Conservation (phyloP, 2,113 vertebrate genomes). For the Myiozetetes cayanensis region DNA sequence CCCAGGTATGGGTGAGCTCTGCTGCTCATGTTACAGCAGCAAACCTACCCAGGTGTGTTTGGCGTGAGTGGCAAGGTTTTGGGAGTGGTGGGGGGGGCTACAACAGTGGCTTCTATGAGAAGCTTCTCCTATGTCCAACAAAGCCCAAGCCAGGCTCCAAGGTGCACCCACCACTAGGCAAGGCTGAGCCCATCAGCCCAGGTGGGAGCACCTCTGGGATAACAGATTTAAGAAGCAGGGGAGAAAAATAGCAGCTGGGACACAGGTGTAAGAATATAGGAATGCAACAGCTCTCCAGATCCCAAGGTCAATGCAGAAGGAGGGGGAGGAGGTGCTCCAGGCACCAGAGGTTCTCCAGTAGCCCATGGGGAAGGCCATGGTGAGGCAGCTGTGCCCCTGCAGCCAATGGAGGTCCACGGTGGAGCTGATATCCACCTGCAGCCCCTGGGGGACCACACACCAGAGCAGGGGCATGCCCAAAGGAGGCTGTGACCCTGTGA, state of each 20-base stretch:
- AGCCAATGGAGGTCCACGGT: not conserved
- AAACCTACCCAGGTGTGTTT: not conserved
- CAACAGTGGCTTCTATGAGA: not conserved
- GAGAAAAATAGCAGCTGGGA: not conserved
- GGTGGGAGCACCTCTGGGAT: not conserved
- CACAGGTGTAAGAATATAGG: not conserved
- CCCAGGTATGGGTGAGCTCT: not conserved
- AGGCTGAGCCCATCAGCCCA: not conserved
- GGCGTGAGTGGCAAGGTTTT: not conserved
- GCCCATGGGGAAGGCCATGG: not conserved
- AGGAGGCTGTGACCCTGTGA: not conserved
- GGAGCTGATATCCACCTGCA: not conserved
- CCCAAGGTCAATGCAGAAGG: not conserved
- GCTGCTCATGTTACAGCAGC: not conserved
- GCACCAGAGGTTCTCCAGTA: not conserved
- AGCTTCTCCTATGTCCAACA: not conserved
- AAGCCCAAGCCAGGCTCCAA: not conserved
- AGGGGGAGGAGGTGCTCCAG: not conserved
- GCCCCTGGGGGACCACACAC: fast-evolving
- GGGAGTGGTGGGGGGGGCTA: not conserved
- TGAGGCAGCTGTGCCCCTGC: not conserved
- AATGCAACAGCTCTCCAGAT: not conserved
- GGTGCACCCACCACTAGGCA: not conserved
- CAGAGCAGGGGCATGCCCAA: not conserved
- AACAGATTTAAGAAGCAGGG: not conserved